Evolutionary conservation across 2,797 vertebrate species (phyloP), one percentile per base, ranked within the genome.

Genomic region (Morus bassanus): DNA sequence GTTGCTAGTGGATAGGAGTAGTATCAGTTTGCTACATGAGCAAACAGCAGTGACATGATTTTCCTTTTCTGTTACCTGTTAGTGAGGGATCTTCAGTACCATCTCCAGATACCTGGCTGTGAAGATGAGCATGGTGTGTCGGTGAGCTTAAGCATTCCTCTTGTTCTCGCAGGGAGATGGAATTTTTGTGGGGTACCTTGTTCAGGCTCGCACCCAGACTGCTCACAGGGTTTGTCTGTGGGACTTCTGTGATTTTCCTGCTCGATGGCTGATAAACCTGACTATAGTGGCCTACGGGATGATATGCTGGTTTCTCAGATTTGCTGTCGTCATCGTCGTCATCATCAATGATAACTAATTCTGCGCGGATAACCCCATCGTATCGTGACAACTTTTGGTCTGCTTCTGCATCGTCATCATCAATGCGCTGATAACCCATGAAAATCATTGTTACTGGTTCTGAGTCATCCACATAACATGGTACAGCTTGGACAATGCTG

Each of bases 401-500:
- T 72, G 87, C 95, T 59, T 98, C 98, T n/a, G 93, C 65, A 7
- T 98, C 96, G 0, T 99, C 98, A 4, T 98, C 98, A 4, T 98
- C 98, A 31, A 98, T 95, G 1, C 98, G 98, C 94, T 99, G 98
- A 54, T 99, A 99, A 13, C 99, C 99, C 99, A 99, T 99, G 96
- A 99, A 99, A 92, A 99, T 98, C 99, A 99, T 99, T 1, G 99
- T 99, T 68, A 99, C 97, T 0, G 99, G 98, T 61, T 98, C 98
- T 3, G 97, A 95, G 24, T 98, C 97, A n/a, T 98, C 98, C 46
- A 97, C 70, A 0, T 98, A 97, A 19, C 98, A 96, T 45, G 98
- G 98, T 30, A 98, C 92, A 43, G 97, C 96, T 76, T 98, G 98
- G 45, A 98, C 91, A 2, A 98, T 14, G 19, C 95, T 98, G 35